Conservation (phyloP, 2,113 vertebrate species). For the Hippoglossus stenolepis region DNA sequence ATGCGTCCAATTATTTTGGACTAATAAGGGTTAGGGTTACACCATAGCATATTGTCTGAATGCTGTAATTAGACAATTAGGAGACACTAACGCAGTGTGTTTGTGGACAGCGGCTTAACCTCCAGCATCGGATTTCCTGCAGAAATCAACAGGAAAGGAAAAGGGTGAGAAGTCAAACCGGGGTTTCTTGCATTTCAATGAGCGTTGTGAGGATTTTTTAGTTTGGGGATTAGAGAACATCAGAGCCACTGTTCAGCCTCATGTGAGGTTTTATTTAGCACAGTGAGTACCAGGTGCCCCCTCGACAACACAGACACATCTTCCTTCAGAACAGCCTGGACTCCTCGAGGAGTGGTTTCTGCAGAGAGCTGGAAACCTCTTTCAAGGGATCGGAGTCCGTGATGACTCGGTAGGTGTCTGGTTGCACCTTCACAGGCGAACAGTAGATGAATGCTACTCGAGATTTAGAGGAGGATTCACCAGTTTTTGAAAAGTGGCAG, state of each 20-base stretch:
- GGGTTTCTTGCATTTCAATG: not conserved
- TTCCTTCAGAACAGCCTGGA: constrained; percentile 43
- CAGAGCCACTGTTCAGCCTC: constrained; percentile 7
- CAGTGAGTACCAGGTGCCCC: constrained; percentile 11
- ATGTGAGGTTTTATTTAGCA: constrained; percentile 32
- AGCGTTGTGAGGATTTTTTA: not conserved
- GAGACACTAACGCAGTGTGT: not conserved
- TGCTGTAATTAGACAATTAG: constrained; percentile 4
- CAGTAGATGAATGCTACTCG: constrained; percentile 12
- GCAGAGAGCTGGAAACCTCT: constrained; percentile 45
- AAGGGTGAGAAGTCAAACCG: not conserved
- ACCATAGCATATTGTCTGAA: not conserved
- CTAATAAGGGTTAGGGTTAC: not conserved
- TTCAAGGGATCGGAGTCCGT: constrained; percentile 23
- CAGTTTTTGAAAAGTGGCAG: constrained; percentile 12
- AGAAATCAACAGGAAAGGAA: not conserved
- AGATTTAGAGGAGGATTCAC: constrained; percentile 46
- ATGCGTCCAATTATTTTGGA: not conserved
- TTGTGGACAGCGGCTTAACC: not conserved
- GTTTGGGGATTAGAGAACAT: constrained; percentile 7
- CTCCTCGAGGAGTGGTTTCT: constrained; percentile 54
- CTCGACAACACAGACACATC: constrained; percentile 13
- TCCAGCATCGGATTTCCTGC: not conserved
- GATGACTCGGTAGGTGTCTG: constrained; percentile 44
- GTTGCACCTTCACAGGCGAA: constrained; percentile 6